A percentile compares a stretch with the other conserved stretches of the same genome.
phyloP scores from a whole-genome alignment of 1,140 invertebrate species.

The Aplysia californica region DNA sequence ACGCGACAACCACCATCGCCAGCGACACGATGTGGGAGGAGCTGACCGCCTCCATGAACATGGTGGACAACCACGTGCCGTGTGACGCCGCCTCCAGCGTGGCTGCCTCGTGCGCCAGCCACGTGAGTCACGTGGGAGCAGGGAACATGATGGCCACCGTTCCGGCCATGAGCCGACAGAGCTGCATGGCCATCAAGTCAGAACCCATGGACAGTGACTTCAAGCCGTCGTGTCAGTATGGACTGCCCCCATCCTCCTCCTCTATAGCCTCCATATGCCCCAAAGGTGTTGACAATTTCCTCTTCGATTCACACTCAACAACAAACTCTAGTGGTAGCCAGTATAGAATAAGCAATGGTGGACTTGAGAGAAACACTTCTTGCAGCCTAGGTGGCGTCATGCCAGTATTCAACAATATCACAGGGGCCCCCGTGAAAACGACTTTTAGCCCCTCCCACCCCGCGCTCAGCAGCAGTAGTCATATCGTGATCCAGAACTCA shows the following conservation, averaged over 20 bases:
- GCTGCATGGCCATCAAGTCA: slow-evolving; percentile 39
- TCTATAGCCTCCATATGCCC: neutral
- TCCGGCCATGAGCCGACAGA: too few species aligned
- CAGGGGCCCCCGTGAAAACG: too few species aligned
- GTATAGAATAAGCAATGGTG: too few species aligned
- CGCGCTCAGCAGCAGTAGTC: neutral
- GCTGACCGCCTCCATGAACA: slow-evolving; percentile 56
- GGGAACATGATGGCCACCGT: too few species aligned
- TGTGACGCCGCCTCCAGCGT: slow-evolving; percentile 17
- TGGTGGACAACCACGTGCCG: slow-evolving; percentile 39
- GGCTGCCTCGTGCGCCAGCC: neutral
- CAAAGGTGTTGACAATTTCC: slow-evolving; percentile 5
- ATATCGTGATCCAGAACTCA: neutral
- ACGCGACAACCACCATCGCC: slow-evolving; percentile 13
- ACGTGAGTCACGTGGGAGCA: neutral
- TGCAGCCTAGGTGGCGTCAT: too few species aligned
- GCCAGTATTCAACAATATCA: neutral
- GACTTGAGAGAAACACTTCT: too few species aligned
- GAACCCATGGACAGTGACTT: slow-evolving; percentile 51
- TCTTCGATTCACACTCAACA: neutral
- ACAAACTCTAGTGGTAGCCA: too few species aligned
- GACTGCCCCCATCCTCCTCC: slow-evolving; percentile 25
- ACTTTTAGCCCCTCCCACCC: neutral
- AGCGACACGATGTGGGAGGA: slow-evolving; percentile 60
- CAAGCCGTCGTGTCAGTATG: slow-evolving; percentile 55